Conservation (phyloP, 1,140 invertebrate species). For the Solen grandis region DNA sequence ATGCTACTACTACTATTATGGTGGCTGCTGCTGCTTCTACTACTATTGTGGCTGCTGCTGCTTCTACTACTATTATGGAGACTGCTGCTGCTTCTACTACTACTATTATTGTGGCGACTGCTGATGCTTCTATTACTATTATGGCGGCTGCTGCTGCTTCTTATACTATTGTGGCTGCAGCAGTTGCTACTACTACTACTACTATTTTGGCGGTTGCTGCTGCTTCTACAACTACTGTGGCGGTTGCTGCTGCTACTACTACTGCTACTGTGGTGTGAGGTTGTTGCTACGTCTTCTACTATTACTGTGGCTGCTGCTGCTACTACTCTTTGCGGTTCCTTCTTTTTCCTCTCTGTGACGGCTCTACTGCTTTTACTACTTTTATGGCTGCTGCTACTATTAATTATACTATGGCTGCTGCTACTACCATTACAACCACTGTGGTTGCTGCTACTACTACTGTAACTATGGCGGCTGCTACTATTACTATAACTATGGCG, state of each 20-base stretch:
- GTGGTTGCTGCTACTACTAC: background rate
- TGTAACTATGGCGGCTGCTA: background rate
- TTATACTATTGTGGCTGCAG: conserved; percentile 13
- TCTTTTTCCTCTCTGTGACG: background rate
- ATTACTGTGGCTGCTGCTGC: background rate
- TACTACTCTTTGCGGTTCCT: background rate
- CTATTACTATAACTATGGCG: background rate
- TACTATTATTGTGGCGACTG: conserved; percentile 27
- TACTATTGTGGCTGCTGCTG: background rate
- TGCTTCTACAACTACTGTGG: background rate
- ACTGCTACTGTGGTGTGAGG: background rate
- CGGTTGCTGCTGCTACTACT: background rate
- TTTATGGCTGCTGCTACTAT: conserved; percentile 3
- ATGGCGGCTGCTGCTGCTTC: conserved; percentile 3
- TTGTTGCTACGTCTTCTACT: conserved; percentile 3
- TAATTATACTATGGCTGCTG: conserved; percentile 2
- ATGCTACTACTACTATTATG: conserved; percentile 19
- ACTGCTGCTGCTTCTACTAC: conserved; percentile 25
- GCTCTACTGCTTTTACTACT: background rate
- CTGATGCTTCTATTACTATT: conserved; percentile 19
- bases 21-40: conserved; percentile 12
- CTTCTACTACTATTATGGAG: conserved; percentile 11
- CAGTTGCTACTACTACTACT: background rate
- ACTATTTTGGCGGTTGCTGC: background rate
- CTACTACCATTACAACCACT: background rate